Evolutionary conservation across 2,797 vertebrate species (phyloP).

Genomic region (Cyprinodon diabolis): DNA sequence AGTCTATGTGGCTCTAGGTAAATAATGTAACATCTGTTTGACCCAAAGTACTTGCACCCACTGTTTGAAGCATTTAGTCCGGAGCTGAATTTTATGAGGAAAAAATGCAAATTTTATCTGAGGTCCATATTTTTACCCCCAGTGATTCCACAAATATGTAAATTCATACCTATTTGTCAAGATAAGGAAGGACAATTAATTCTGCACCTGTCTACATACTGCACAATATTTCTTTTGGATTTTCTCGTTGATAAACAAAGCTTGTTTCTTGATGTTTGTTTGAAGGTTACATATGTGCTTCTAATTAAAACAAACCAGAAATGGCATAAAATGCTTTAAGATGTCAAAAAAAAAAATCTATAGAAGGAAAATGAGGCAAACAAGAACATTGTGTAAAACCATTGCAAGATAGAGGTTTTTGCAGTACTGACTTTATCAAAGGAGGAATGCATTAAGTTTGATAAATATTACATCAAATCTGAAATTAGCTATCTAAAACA

Average conservation of each 20-base stretch:
- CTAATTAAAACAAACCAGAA: constrained; percentile 16
- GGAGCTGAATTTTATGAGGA: constrained; percentile 4
- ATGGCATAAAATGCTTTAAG: constrained; percentile 7
- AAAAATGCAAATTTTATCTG: constrained; percentile 2
- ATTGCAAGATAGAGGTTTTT: background rate
- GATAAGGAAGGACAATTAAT: background rate
- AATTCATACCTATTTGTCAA: constrained; percentile 9
- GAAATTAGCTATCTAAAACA: background rate
- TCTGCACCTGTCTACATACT: background rate
- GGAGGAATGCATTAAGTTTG: background rate
- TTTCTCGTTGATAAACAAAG: constrained; percentile 4
- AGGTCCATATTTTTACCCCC: background rate
- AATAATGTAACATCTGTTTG: constrained; percentile 2
- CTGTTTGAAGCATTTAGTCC: constrained; percentile 23
- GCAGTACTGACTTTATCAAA: background rate
- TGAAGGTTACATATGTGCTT: background rate
- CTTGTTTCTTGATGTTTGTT: background rate
- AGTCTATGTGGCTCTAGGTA: constrained; percentile 7
- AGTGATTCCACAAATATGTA: background rate
- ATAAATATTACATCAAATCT: background rate
- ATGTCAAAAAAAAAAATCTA: constrained; percentile 6
- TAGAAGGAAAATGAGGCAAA: constrained; percentile 5
- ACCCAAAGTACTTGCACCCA: constrained; percentile 15
- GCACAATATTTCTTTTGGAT: background rate
- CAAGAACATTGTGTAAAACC: background rate